Conservation (phyloP, 2,113 vertebrate species). For the Tragelaphus strepsiceros region DNA sequence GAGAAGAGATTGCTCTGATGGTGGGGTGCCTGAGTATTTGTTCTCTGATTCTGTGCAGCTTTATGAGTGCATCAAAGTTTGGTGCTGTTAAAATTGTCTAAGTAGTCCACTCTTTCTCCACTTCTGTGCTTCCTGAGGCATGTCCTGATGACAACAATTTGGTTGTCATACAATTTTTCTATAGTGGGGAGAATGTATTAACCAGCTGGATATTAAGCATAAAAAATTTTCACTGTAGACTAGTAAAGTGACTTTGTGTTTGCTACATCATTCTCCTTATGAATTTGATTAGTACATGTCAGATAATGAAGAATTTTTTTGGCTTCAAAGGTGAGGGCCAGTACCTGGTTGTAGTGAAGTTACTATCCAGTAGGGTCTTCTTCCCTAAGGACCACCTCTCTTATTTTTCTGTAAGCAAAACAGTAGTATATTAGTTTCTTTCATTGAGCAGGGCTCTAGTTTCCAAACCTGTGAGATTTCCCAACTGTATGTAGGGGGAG, state of each 20-base stretch:
- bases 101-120: neutral
- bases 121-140: neutral
- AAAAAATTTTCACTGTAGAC: neutral
- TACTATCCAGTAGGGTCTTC: neutral
- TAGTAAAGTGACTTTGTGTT: neutral
- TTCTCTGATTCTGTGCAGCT: neutral
- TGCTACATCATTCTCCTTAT: neutral
- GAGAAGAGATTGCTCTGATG: neutral
- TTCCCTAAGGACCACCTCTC: neutral
- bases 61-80: neutral
- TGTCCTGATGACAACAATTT: neutral
- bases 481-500: neutral
- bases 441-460: neutral
- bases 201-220: neutral
- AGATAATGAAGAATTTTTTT: neutral
- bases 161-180: neutral
- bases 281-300: neutral
- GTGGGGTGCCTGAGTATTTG: neutral
- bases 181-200: neutral
- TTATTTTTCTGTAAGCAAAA: neutral
- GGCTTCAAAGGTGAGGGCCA: neutral
- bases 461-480: neutral
- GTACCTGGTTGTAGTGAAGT: neutral
- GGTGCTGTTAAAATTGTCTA: neutral
- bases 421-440: neutral